Evolutionary conservation across 2,888 invertebrate species (phyloP).

Genomic region (Ferrisia virgata): DNA sequence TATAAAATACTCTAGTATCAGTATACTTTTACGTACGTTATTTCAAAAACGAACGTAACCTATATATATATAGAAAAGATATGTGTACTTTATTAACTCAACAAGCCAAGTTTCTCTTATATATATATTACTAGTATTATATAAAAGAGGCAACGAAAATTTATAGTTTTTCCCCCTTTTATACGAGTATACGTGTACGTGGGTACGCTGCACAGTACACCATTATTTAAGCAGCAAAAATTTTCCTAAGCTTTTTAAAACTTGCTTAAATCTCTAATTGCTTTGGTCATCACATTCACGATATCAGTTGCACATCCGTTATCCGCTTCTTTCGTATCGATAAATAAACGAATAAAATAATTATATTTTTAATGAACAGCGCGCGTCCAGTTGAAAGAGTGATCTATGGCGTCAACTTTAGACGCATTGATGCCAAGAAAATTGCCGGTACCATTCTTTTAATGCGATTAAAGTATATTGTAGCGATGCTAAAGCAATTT

Average conservation of each 20-base stretch:
- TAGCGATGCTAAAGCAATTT: background rate
- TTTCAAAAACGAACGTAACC: background rate
- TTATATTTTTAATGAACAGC: background rate
- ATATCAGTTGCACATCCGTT: background rate
- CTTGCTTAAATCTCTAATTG: background rate
- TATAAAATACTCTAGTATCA: background rate
- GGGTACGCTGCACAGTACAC: no score
- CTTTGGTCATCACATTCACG: no score
- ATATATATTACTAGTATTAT: no score
- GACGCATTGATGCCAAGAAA: background rate
- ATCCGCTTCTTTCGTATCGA: background rate
- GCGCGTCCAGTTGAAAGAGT: background rate
- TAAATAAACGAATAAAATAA: background rate
- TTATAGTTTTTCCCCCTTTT: background rate
- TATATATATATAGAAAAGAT: no score
- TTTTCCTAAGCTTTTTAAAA: no score
- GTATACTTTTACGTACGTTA: background rate
- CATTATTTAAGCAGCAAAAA: background rate
- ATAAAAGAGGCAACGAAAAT: background rate
- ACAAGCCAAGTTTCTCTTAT: background rate
- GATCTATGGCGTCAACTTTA: slow-evolving; percentile 5
- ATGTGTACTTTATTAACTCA: background rate
- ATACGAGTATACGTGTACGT: no score
- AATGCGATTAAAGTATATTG: background rate
- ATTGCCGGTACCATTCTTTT: background rate